Percentiles rank a stretch among this genome's conserved stretches.
phyloP scores from a whole-genome alignment of 2,113 vertebrate species.

The Bos taurus region DNA sequence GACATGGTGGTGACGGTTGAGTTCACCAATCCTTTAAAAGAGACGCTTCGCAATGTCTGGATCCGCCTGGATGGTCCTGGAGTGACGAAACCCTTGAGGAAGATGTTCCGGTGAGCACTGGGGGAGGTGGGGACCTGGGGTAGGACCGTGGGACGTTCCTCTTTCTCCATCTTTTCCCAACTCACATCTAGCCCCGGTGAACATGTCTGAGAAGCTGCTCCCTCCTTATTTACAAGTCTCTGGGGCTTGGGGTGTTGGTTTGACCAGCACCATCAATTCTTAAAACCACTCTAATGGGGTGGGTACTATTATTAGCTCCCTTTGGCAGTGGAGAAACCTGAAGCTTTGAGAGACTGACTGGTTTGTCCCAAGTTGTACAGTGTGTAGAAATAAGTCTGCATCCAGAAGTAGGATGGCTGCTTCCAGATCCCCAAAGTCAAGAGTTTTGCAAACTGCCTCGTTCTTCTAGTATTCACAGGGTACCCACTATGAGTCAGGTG shows the following conservation, averaged over 20 bases:
- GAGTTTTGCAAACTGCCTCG: neutral
- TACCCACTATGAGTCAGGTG: too few species aligned
- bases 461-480: neutral
- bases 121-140: neutral
- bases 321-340: neutral
- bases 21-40: slow-evolving; percentile 91
- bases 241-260: neutral
- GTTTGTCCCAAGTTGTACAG: neutral
- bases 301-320: neutral
- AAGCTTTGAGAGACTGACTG: neutral
- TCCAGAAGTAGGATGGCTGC: neutral
- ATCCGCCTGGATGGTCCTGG: slow-evolving; percentile 91
- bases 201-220: neutral
- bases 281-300: neutral
- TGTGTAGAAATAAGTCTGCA: neutral
- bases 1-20: slow-evolving; percentile 86
- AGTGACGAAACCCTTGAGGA: slow-evolving; percentile 78
- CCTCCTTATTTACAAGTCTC: neutral
- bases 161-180: neutral
- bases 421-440: neutral
- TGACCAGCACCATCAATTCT: neutral
- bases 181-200: neutral
- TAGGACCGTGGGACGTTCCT: neutral
- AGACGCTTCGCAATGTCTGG: slow-evolving; percentile 81
- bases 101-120: slow-evolving; percentile 85